Conservation (phyloP, 2,888 invertebrate species). For the Steinernema scapterisci region DNA sequence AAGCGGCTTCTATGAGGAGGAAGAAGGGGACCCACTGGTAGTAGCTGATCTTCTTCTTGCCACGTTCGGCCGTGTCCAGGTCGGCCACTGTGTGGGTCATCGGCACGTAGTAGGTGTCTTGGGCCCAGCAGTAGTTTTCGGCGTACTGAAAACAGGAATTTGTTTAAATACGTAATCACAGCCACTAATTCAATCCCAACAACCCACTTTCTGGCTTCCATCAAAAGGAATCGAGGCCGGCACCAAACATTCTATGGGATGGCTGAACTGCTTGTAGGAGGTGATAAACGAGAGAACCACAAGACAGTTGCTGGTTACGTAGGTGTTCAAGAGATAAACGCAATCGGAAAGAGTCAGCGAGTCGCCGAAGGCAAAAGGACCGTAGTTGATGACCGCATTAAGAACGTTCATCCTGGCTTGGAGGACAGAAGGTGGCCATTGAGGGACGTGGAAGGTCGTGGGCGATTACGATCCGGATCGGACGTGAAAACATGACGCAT, state of each 20-base stretch:
- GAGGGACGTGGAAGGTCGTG: not conserved
- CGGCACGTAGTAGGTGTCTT: constrained; percentile 63
- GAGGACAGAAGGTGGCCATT: not conserved
- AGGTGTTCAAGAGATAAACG: constrained; percentile 34
- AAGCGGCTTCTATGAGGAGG: constrained; percentile 64
- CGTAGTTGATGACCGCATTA: constrained; percentile 34
- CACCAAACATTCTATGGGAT: constrained; percentile 33
- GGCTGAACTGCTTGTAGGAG: constrained; percentile 24
- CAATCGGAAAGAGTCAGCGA: constrained; percentile 34
- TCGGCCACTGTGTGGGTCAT: constrained; percentile 57
- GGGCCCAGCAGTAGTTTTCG: constrained; percentile 62
- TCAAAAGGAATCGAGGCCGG: constrained; percentile 39
- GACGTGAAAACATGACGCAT: constrained; percentile 14
- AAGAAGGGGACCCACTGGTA: constrained; percentile 67
- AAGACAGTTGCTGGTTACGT: constrained; percentile 26
- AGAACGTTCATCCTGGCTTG: constrained; percentile 37
- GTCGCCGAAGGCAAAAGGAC: constrained; percentile 34
- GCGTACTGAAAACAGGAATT: constrained; percentile 52
- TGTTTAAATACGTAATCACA: not conserved
- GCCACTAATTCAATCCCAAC: not conserved
- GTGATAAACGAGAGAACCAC: constrained; percentile 19
- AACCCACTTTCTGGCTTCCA: constrained; percentile 38
- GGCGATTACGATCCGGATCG: not conserved
- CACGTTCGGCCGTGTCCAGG: constrained; percentile 49
- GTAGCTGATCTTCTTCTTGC: constrained; percentile 56